Base-by-base conservation (phyloP, 2,888 invertebrate genomes). In the Drosophila merina region DNA sequence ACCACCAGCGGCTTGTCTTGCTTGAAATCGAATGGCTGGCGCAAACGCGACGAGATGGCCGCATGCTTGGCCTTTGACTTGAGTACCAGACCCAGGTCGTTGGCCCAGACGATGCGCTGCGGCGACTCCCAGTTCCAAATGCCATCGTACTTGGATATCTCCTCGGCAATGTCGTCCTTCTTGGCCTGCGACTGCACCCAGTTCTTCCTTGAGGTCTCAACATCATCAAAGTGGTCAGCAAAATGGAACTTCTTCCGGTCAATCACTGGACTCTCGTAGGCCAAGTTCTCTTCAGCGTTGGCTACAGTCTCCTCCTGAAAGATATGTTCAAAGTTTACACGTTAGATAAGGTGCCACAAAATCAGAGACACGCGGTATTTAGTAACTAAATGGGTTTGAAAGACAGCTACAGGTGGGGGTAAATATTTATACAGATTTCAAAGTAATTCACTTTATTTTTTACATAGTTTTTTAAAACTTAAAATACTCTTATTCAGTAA, bases 1-100 rank as follows among this genome's bases (percentile, higher is more conserved):
- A 99, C 96, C 69, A 99, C 93, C 40, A 97, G 91, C 0, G 97
- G 97, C 86, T 96, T 97, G 62, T 95, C 94, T 48, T 93, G 93
- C 45, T 88, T 88, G 91, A 99, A 99, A 52, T 95, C 93, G 91
- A 98, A 99, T 0, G 96, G 96, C 89, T 94, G 95, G 60, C 93
- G 93, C 12, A 99, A 92, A 31, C 94, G 93, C 3, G 97, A 93
- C 1, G 98, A 93, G 73, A 99, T 96, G 6, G 99, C 99, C 10
- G 99, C 97, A 92, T 99, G 99, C 88, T 98, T 97, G 0, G 99
- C 99, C 92, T 98, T 97, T 0, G 97, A 96, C 89, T 97, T 97
- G 20, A 99, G 92, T 8, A 98, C 96, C 38, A 99, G 93, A 10
- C 98, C 98, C 63, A 95, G 92, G 90, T 99, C 99, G 54, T 96